phyloP scores from a whole-genome alignment of 2,113 vertebrate species.

The Poeciliopsis retropinna region DNA sequence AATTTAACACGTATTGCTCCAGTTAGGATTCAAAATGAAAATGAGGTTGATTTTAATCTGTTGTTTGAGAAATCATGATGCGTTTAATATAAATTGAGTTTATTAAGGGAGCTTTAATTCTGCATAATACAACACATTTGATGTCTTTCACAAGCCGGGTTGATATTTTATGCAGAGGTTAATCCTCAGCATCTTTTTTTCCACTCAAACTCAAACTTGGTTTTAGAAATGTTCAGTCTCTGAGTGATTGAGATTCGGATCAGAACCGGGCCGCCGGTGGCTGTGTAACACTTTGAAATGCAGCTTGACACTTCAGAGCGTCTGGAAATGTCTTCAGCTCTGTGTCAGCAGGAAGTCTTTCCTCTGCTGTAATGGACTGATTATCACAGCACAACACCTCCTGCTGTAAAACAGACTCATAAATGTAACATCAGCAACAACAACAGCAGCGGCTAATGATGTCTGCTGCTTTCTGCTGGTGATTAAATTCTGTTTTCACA shows the following conservation, averaged over 20 bases:
- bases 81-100: background rate
- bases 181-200: background rate
- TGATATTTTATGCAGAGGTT: background rate
- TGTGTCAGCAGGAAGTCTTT: constrained; percentile 5
- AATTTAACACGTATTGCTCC: too few relatives aligned
- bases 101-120: background rate
- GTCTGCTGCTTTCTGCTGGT: background rate
- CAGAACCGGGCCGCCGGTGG: background rate
- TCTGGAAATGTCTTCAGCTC: constrained; percentile 19
- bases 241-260: constrained; percentile 19
- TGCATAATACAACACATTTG: background rate
- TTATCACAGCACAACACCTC: constrained; percentile 8
- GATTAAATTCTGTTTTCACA: background rate
- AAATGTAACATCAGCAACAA: background rate
- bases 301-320: constrained; percentile 9
- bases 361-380: constrained; percentile 8
- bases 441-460: background rate
- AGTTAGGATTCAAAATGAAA: too few relatives aligned
- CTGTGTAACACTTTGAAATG: constrained; percentile 25
- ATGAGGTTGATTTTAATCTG: too few relatives aligned
- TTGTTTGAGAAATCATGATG: background rate
- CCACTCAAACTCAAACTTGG: background rate
- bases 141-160: background rate
- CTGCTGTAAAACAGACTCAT: constrained; percentile 6
- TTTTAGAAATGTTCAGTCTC: background rate